Evolutionary conservation across 92 coral and sea anemone genomes (phyloP).

Genomic region (Heliopora coerulea): DNA sequence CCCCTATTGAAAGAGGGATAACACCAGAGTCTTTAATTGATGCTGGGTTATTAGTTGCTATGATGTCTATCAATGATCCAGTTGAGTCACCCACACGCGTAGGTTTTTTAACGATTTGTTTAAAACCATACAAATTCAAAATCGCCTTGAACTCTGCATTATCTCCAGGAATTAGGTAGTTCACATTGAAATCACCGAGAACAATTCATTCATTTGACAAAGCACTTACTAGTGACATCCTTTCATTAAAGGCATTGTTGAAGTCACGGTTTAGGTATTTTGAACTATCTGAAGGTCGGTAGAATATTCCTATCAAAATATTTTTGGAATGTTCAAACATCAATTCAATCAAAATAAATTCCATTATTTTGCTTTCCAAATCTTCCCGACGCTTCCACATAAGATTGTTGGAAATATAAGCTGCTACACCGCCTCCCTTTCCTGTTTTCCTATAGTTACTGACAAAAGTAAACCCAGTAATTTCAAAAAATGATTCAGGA

Average conservation of each 20-base stretch:
- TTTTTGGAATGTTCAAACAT: slow-evolving; percentile 3
- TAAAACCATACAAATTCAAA: slow-evolving; percentile 20
- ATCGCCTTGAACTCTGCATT: no score
- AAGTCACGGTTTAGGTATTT: slow-evolving; percentile 21
- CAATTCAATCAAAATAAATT: slow-evolving; percentile 18
- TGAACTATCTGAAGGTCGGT: slow-evolving; percentile 22
- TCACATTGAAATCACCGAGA: slow-evolving; percentile 23
- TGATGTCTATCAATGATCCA: neutral
- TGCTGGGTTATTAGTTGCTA: slow-evolving; percentile 4
- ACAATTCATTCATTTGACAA: neutral
- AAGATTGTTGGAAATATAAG: slow-evolving; percentile 12
- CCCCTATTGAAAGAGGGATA: slow-evolving; percentile 11
- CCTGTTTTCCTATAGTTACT: slow-evolving; percentile 13
- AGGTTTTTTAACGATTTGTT: slow-evolving; percentile 18
- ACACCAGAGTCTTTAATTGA: neutral
- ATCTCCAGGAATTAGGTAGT: slow-evolving; percentile 6
- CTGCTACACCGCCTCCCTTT: slow-evolving; percentile 32
- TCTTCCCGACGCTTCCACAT: slow-evolving; percentile 6
- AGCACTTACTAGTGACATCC: neutral
- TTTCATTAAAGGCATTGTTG: slow-evolving; percentile 1
- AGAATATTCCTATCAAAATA: slow-evolving; percentile 19
- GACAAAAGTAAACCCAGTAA: slow-evolving; percentile 11
- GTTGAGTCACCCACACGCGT: neutral
- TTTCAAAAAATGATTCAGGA: slow-evolving; percentile 3
- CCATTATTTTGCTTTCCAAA: slow-evolving; percentile 5